Evolutionary conservation across 2,113 vertebrate genomes (phyloP).

Genomic region (Galemys pyrenaicus): DNA sequence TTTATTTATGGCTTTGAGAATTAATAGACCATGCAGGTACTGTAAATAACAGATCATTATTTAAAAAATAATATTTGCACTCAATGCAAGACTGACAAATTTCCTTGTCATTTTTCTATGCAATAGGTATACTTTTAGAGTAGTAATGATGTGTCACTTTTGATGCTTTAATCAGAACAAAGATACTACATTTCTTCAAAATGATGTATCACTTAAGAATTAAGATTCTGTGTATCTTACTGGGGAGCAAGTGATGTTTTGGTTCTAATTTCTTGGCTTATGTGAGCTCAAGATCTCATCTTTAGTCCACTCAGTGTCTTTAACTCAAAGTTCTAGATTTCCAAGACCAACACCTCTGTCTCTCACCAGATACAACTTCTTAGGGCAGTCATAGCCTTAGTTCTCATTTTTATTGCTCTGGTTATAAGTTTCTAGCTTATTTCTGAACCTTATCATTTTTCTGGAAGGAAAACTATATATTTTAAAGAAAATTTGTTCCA

Average conservation of each 20-base stretch:
- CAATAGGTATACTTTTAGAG: background rate
- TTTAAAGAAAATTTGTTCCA: background rate
- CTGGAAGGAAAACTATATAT: background rate
- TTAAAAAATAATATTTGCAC: too few species aligned
- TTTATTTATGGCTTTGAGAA: background rate
- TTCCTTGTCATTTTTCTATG: background rate
- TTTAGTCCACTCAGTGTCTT: background rate
- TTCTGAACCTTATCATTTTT: constrained; percentile 6
- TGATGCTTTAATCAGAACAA: too few species aligned
- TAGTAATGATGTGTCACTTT: background rate
- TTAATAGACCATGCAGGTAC: background rate
- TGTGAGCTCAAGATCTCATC: background rate
- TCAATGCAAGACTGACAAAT: background rate
- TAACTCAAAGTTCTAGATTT: background rate
- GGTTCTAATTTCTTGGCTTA: background rate
- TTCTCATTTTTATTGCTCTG: background rate
- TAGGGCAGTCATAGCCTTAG: background rate
- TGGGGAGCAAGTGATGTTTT: background rate
- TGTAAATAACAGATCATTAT: background rate
- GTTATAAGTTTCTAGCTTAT: background rate
- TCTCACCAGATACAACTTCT: background rate
- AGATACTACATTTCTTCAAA: too few species aligned
- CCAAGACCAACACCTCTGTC: background rate
- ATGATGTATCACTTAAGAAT: background rate
- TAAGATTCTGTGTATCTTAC: background rate